A percentile compares a stretch with the other conserved stretches of the same genome.
phyloP scores from a whole-genome alignment of 2,113 vertebrate species.

The Gobius niger region DNA sequence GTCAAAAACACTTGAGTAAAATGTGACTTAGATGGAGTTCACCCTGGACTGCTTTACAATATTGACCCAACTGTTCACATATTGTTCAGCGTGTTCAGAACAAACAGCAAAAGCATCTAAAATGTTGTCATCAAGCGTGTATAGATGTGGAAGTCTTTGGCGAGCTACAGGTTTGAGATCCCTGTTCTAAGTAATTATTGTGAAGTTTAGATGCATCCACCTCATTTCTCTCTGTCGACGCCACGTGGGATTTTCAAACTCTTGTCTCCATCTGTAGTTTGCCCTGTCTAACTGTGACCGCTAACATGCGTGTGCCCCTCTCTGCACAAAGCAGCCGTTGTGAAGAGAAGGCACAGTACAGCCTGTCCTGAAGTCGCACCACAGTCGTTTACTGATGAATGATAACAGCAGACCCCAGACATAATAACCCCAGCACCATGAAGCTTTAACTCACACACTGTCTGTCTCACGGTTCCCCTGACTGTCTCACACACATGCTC shows the following conservation, averaged over 20 bases:
- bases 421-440: background rate
- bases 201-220: constrained; percentile 1
- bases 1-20: too few species aligned
- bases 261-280: background rate
- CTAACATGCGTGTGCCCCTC: constrained; percentile 5
- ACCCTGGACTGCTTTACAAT: too few species aligned
- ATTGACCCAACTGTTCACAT: too few species aligned
- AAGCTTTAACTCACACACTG: background rate
- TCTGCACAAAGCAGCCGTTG: constrained; percentile 6
- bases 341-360: background rate
- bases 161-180: too few species aligned
- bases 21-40: too few species aligned
- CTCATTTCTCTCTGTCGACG: constrained; percentile 13
- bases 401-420: background rate
- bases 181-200: constrained; percentile 5
- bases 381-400: constrained; percentile 1
- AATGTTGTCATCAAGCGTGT: too few species aligned
- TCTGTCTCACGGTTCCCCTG: constrained; percentile 17
- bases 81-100: too few species aligned
- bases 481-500: constrained; percentile 4
- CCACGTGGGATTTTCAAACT: constrained; percentile 4
- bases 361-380: background rate
- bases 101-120: too few species aligned
- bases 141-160: too few species aligned
- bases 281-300: background rate